phyloP scores from a whole-genome alignment of 2,888 invertebrate genomes.

The Nomada ruficornis region DNA sequence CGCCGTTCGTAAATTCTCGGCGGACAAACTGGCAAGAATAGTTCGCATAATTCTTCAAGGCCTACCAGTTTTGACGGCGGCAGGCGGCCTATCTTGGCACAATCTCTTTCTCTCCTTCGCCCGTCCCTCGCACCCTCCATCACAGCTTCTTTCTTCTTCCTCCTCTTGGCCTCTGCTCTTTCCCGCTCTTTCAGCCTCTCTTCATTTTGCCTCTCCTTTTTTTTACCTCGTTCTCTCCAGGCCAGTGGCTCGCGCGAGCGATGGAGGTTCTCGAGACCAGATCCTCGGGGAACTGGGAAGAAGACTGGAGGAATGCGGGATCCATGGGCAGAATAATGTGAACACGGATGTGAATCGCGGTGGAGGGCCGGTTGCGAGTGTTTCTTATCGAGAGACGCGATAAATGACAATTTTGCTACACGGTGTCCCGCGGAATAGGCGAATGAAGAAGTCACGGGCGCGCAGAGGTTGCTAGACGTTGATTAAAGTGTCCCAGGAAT shows the following conservation, averaged over 20 bases:
- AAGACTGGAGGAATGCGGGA: slow-evolving; percentile 56
- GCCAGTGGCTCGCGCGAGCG: slow-evolving; percentile 48
- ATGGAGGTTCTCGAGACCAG: slow-evolving; percentile 52
- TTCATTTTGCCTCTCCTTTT: slow-evolving; percentile 40
- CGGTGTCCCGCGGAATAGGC: slow-evolving; percentile 20
- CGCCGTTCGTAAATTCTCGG: slow-evolving; percentile 79
- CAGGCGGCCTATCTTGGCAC: slow-evolving; percentile 81
- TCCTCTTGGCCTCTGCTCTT: slow-evolving; percentile 46
- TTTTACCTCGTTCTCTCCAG: slow-evolving; percentile 44
- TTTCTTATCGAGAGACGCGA: slow-evolving; percentile 26
- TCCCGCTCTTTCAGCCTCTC: slow-evolving; percentile 37
- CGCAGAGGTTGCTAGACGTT: background rate
- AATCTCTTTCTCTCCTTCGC: slow-evolving; percentile 77
- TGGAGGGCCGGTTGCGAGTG: slow-evolving; percentile 36
- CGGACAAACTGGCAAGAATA: slow-evolving; percentile 82
- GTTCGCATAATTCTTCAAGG: slow-evolving; percentile 84
- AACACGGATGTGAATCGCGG: slow-evolving; percentile 35
- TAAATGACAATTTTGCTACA: slow-evolving; percentile 3
- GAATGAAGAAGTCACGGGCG: slow-evolving; percentile 33
- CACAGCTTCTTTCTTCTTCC: slow-evolving; percentile 41
- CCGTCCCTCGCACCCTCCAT: slow-evolving; percentile 55
- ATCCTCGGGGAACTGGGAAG: slow-evolving; percentile 50
- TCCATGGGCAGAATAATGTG: slow-evolving; percentile 16
- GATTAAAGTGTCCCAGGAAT: slow-evolving; percentile 49
- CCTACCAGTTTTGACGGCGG: slow-evolving; percentile 83